A percentile compares a stretch with the other conserved stretches of the same genome.
Evolutionary conservation across 2,113 vertebrate genomes (phyloP).

Genomic region (Corvus hawaiiensis): DNA sequence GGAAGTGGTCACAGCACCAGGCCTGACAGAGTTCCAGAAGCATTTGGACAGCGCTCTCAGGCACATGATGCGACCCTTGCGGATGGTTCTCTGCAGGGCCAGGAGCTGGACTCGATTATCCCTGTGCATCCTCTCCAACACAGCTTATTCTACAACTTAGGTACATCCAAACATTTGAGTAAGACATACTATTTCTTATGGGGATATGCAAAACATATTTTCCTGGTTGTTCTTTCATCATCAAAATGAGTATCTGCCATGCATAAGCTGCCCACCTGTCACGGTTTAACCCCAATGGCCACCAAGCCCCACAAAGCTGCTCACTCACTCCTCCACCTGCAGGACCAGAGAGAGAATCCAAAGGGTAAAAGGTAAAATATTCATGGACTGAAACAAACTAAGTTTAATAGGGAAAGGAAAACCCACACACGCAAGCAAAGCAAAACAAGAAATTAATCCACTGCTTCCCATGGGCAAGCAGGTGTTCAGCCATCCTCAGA

Average conservation of each 20-base stretch:
- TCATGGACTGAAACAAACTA: not conserved
- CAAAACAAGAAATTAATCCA: not conserved
- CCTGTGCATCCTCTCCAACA: not conserved
- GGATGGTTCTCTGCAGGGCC: not conserved
- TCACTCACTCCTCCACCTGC: not conserved
- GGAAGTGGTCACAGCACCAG: not conserved
- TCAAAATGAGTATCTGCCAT: not conserved
- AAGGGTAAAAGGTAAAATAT: not conserved
- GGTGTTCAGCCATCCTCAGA: not conserved
- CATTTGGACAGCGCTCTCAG: not conserved
- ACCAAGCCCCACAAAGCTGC: not conserved
- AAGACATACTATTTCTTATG: not conserved
- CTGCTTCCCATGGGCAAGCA: not conserved
- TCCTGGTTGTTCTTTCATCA: not conserved
- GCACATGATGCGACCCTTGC: not conserved
- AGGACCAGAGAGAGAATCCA: not conserved
- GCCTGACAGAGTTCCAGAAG: not conserved
- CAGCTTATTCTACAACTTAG: not conserved
- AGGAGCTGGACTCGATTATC: not conserved
- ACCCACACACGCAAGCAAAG: accelerated
- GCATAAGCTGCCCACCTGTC: not conserved
- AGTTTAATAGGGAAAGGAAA: not conserved
- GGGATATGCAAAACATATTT: not conserved
- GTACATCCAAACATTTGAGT: not conserved
- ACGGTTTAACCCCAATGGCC: not conserved